Evolutionary conservation across 92 coral and sea anemone species (phyloP).

Genomic region (Parazoanthus swiftii): DNA sequence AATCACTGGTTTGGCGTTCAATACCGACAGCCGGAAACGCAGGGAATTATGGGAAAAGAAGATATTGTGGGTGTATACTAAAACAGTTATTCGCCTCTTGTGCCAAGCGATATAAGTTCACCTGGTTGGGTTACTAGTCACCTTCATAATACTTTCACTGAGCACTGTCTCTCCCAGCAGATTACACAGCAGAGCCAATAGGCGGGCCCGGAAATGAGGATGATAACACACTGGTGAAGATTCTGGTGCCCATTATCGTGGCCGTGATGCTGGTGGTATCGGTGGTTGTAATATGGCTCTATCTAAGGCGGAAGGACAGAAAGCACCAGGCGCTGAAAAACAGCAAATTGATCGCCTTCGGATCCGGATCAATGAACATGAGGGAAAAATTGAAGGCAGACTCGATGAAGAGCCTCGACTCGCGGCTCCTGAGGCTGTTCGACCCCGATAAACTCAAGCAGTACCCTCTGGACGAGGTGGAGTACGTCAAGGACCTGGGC

Average conservation of each 20-base stretch:
- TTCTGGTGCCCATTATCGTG: slow-evolving; percentile 53
- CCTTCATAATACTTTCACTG: neutral
- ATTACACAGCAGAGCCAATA: slow-evolving; percentile 24
- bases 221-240: slow-evolving; percentile 26
- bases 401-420: slow-evolving; percentile 78
- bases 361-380: slow-evolving; percentile 76
- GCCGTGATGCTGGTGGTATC: slow-evolving; percentile 47
- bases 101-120: too few relatives aligned
- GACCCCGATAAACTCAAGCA: slow-evolving; percentile 82
- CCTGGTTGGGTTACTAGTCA: too few relatives aligned
- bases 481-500: slow-evolving; percentile 90
- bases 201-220: neutral
- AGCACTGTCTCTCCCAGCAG: slow-evolving; percentile 14
- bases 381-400: slow-evolving; percentile 88
- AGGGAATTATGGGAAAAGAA: too few relatives aligned
- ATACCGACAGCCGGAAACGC: too few relatives aligned
- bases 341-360: slow-evolving; percentile 43
- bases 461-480: slow-evolving; percentile 81
- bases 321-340: slow-evolving; percentile 42
- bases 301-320: slow-evolving; percentile 44
- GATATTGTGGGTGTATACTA: too few relatives aligned
- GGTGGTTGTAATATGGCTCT: slow-evolving; percentile 32
- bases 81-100: too few relatives aligned
- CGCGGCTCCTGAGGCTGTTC: slow-evolving; percentile 69
- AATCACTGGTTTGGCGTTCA: too few relatives aligned